Evolutionary conservation across 2,113 vertebrate species (phyloP), one percentile per base, ranked within the genome.

Genomic region (Alectura lathami): DNA sequence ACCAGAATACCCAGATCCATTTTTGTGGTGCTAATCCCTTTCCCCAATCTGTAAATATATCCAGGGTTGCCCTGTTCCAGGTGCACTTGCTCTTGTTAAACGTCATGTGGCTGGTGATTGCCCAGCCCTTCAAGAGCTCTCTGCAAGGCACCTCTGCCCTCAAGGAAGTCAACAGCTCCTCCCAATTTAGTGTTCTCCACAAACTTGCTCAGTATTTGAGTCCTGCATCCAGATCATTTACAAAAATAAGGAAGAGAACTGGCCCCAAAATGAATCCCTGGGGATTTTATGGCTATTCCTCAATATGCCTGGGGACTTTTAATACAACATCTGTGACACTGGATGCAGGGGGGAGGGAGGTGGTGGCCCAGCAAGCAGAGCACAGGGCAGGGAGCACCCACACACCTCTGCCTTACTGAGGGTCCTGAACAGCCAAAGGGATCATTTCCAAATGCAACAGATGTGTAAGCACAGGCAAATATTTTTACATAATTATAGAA

Each of bases 351-450:
- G 23, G 45, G 42, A 90, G 42, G 42, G 70, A 36, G 3, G 18
- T 5, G 7, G 60, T 3, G 70, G 74, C 30, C 22, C 40, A 17
- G 57, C 3, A 8, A 21, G 47, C 38, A 57, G 24, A 45, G 51
- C 3, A 2, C 8, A 48, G 54, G 57, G 30, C 36, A 47, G 54
- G 34, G 34, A 22, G 23, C 21, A 79, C 24, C 6, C 0, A 1
- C 11, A 36, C 34, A 75, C 27, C 4, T 0, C 0, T 45, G 7
- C 22, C 38, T 50, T 45, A 21, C 17, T n/a, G 34, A 88, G 17
- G 5, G 38, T 5, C 29, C 45, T 36, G 21, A 36, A 47, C 1
- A 10, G 36, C 36, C 40, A 47, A 16, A 43, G 57, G 6, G 5
- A 17, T 54, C 6, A 38, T 59, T 82, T 54, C 47, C 74, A 91